These are phyloP conservation scores for Aythya baeri DNA, from an alignment of 2,113 vertebrate species.

Conservation along the genomic window DNA sequence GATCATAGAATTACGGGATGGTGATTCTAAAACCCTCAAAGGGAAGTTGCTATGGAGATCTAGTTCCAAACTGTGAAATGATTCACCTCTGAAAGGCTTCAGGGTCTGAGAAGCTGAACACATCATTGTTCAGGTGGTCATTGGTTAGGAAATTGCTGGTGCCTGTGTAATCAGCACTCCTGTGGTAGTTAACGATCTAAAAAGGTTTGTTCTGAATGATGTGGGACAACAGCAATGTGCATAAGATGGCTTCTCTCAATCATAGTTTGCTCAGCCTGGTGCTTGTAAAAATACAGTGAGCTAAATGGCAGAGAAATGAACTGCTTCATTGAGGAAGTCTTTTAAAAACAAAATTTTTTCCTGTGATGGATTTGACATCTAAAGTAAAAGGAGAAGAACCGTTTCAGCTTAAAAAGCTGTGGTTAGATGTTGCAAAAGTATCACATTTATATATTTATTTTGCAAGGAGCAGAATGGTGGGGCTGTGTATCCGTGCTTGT, in stretches of 20 bases:
- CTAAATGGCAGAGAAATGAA: conserved; percentile 70
- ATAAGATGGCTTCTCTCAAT: conserved; percentile 92
- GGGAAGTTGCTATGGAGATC: conserved; percentile 99
- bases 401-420: conserved; percentile 68
- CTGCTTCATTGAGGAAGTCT: conserved; percentile 68
- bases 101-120: conserved; percentile 98
- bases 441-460: conserved; percentile 61
- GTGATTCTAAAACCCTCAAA: conserved; percentile 99
- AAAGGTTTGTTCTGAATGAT: conserved; percentile 99
- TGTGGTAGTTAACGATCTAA: conserved; percentile 99
- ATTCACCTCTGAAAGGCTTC: conserved; percentile 99
- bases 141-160: conserved; percentile 99
- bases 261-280: conserved; percentile 83
- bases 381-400: conserved; percentile 65
- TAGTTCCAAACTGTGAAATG: conserved; percentile 99
- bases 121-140: conserved; percentile 99
- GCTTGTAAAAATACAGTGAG: conserved; percentile 77
- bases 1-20: conserved; percentile 99
- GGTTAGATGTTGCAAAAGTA: conserved; percentile 54
- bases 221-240: conserved; percentile 98
- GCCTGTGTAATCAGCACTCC: conserved; percentile 99
- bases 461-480: background rate
- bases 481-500: conserved; percentile 11
- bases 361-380: conserved; percentile 68
- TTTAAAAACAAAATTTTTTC: conserved; percentile 75